Evolutionary conservation across 2,888 invertebrate species (phyloP), one percentile per base, ranked within the genome.

Genomic region (Apoda limacodes): DNA sequence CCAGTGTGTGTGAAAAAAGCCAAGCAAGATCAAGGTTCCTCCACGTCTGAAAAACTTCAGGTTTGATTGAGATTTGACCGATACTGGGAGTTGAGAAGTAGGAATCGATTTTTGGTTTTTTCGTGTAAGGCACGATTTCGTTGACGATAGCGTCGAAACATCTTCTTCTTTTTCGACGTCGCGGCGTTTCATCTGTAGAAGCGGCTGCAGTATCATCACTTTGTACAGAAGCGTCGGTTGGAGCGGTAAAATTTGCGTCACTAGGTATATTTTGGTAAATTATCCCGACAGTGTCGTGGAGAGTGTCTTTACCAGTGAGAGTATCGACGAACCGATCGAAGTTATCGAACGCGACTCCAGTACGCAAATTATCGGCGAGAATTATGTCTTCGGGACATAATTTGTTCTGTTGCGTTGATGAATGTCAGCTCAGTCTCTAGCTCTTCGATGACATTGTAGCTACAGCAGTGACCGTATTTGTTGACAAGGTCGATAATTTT

Each of bases 231-330:
- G 26, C 26, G 26, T 26, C 26, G 26, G 26, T 26, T 26, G 26
- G 26, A 26, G 26, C 9, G 26, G 26, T 26, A 26, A 26, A 26
- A 26, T 26, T 26, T 26, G 26, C 26, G 26, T 26, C 26, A 26
- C 26, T 26, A 26, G 17, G 15, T 26, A 15, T 11, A 24, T 40
- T 39, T 41, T 58, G 55, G 37, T 43, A 53, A 14, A 52, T 44
- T 13, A 55, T 55, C 23, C 53, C 46, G 5, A 58, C 57, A 0
- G 54, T 60, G 32, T 60, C 56, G 35, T 59, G 60, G 25, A 60
- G 30, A 1, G 57, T 58, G 22, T 57, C 50, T 37, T 58, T 60
- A 4, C 56, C 55, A 37, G 25, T 40, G 6, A 19, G n/a, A 3
- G 58, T 59, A 28, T 59, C 55, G 5, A 58, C 56, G 35, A 37